Percentiles rank a stretch among this genome's conserved stretches.
Evolutionary conservation across 2,113 vertebrate species (phyloP).

Genomic region (Phylloscopus whistleri): DNA sequence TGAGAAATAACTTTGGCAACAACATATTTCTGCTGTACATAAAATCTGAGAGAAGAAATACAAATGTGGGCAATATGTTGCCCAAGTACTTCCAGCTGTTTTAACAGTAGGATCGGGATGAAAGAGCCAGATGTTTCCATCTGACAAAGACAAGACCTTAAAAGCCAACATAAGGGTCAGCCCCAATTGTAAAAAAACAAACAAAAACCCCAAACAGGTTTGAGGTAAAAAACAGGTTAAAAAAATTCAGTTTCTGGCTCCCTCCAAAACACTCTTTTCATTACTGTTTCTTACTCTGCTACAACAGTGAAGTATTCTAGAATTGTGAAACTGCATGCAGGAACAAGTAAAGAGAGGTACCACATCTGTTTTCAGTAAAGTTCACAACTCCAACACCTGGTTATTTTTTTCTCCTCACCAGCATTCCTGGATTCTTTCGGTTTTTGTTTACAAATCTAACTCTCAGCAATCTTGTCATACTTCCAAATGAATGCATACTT

Average conservation of each 20-base stretch:
- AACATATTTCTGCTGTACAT: not conserved
- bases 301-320: not conserved
- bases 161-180: not conserved
- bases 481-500: not conserved
- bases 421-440: not conserved
- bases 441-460: not conserved
- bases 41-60: not conserved
- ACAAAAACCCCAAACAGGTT: not conserved
- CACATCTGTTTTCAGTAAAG: not conserved
- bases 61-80: not conserved
- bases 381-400: not conserved
- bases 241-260: not conserved
- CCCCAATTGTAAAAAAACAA: not conserved
- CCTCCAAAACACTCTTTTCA: not conserved
- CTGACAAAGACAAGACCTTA: not conserved
- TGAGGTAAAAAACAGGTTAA: too few relatives aligned
- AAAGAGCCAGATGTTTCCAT: not conserved
- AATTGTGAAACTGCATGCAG: not conserved
- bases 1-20: not conserved
- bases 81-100: not conserved
- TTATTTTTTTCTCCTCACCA: not conserved
- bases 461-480: not conserved
- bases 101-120: not conserved
- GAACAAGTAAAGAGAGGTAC: not conserved
- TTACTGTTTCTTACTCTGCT: not conserved